phyloP scores from a whole-genome alignment of 2,888 invertebrate genomes.

The Trichopoda pennipes region DNA sequence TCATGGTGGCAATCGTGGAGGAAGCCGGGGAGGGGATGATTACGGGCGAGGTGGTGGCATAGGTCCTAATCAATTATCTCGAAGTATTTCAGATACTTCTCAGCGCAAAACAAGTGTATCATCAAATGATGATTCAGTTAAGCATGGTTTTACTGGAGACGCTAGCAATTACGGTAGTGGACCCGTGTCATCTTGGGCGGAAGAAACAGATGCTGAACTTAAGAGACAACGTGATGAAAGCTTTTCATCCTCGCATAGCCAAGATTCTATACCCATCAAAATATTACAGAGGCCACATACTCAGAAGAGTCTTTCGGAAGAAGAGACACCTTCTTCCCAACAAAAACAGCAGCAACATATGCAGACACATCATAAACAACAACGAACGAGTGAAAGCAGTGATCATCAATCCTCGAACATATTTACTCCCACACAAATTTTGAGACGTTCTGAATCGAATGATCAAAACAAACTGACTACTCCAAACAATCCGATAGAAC shows the following conservation, averaged over 20 bases:
- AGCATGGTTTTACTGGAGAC: constrained; percentile 70
- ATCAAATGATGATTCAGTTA: constrained; percentile 77
- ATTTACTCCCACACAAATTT: constrained; percentile 79
- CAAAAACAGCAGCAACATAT: constrained; percentile 61
- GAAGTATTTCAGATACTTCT: constrained; percentile 81
- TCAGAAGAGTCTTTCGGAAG: constrained; percentile 76
- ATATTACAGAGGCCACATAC: constrained; percentile 79
- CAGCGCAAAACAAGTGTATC: constrained; percentile 81
- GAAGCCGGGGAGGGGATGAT: constrained; percentile 70
- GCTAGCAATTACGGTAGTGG: constrained; percentile 70
- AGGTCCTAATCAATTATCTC: constrained; percentile 75
- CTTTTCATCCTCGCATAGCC: constrained; percentile 78
- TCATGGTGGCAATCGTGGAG: constrained; percentile 71
- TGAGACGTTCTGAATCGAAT: constrained; percentile 77
- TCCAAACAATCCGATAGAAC: constrained; percentile 7
- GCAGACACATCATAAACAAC: constrained; percentile 62
- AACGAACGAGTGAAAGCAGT: constrained; percentile 62
- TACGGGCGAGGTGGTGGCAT: constrained; percentile 65
- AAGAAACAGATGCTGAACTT: constrained; percentile 80
- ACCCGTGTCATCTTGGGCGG: constrained; percentile 81
- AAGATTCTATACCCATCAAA: constrained; percentile 80
- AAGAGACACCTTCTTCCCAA: constrained; percentile 67
- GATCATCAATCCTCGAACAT: constrained; percentile 56
- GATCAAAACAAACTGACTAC: constrained; percentile 42
- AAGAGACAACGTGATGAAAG: constrained; percentile 79